These are phyloP conservation scores for Gallinago undulata DNA, from an alignment of 2,113 vertebrate species.

Conservation along the genomic window DNA sequence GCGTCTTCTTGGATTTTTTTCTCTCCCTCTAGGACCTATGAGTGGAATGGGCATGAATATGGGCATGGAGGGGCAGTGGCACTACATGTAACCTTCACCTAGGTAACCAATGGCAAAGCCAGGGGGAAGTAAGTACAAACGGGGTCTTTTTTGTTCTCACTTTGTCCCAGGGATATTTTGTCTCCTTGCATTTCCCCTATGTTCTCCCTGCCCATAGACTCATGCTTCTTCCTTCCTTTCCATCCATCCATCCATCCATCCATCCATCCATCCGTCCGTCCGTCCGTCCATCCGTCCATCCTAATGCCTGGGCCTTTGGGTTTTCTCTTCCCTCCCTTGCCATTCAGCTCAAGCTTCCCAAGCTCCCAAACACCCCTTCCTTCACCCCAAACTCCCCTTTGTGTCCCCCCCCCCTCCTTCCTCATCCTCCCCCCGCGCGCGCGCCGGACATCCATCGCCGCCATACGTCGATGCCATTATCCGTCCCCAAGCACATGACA, in stretches of 20 bases:
- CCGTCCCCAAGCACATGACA: slow-evolving; percentile 84
- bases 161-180: slow-evolving; percentile 76
- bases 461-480: slow-evolving; percentile 77
- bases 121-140: slow-evolving; percentile 96
- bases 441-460: slow-evolving; percentile 72
- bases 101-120: slow-evolving; percentile 95
- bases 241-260: slow-evolving; percentile 65
- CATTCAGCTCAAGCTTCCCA: slow-evolving; percentile 71
- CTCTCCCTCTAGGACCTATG: slow-evolving; percentile 95
- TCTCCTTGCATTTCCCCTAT: slow-evolving; percentile 75
- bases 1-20: slow-evolving; percentile 85
- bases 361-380: slow-evolving; percentile 59
- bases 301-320: slow-evolving; percentile 57
- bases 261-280: slow-evolving; percentile 31
- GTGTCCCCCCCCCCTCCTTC: background rate
- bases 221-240: slow-evolving; percentile 82
- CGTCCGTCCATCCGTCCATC: background rate
- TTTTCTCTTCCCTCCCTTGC: slow-evolving; percentile 46
- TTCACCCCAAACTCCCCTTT: too few species aligned
- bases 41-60: slow-evolving; percentile 99
- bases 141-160: slow-evolving; percentile 79
- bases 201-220: slow-evolving; percentile 82
- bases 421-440: background rate
- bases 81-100: slow-evolving; percentile 99
- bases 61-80: slow-evolving; percentile 99